Evolutionary conservation across 2,113 vertebrate genomes (phyloP), one percentile per base, ranked within the genome.

Genomic region (Larimichthys crocea): DNA sequence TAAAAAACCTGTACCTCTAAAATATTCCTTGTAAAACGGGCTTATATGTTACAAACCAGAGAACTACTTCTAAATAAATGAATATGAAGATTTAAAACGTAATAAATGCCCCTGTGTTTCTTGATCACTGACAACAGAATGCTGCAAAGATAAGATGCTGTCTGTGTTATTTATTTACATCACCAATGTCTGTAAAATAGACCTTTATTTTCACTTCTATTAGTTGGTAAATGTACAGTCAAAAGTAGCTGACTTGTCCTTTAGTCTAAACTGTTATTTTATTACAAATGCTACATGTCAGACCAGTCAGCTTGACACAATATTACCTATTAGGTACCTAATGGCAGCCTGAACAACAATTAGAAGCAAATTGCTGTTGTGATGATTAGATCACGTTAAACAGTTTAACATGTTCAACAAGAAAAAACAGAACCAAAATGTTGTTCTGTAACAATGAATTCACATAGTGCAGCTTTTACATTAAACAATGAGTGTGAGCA

Each of bases 11-110:
- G 84, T 91, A 92, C 81, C 76, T 89, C 68, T 91, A 82, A 90
- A 89, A 82, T 88, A 88, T 84, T 88, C 82, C 80, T 76, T 93
- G 84, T 91, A 80, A 82, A 90, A 88, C 29, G n/a, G 78, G 72
- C 78, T 64, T 88, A 69, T 92, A 79, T 93, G 91, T 93, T 82
- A 86, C 74, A 88, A 90, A 89, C 14, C 85, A 88, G 90, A 94
- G 77, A 92, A 86, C 17, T 84, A 89, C 76, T 93, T 92, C 88
- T 86, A 76, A 92, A 90, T 91, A 90, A 92, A 94, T 74, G 86
- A 83, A 87, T 84, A 86, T 80, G 29, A 73, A 80, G 26, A 86
- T 70, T 80, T 61, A 65, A 92, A 82, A 82, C 3, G 0, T 5
- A 46, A 63, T 35, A 44, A 22, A 26, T 22, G 20, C 5, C 4